Evolutionary conservation across 2,113 vertebrate genomes (phyloP).

Genomic region (Pyxicephalus adspersus): DNA sequence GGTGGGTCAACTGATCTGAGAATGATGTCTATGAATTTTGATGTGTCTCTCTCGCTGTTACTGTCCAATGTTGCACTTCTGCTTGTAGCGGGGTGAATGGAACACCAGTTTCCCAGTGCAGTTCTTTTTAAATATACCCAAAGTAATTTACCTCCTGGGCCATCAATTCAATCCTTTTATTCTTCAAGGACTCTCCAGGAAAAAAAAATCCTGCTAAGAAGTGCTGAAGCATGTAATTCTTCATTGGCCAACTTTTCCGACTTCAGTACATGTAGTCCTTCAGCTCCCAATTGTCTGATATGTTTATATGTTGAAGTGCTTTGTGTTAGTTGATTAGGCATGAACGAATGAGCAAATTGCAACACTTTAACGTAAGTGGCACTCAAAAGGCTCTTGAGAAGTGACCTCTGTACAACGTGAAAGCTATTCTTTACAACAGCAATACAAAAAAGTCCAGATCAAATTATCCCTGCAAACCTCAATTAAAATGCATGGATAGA

Average conservation of each 20-base stretch:
- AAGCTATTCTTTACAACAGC: constrained; percentile 23
- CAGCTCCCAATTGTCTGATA: constrained; percentile 4
- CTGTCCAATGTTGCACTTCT: not conserved
- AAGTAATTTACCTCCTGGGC: constrained; percentile 53
- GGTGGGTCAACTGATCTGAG: constrained; percentile 48
- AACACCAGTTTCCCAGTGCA: not conserved
- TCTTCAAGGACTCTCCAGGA: constrained; percentile 12
- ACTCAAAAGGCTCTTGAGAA: constrained; percentile 31
- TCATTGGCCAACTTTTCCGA: constrained; percentile 17
- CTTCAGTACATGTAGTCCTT: constrained; percentile 8
- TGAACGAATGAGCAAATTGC: constrained; percentile 45
- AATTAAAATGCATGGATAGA: not conserved
- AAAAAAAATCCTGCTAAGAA: constrained; percentile 34
- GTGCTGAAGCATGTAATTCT: constrained; percentile 42
- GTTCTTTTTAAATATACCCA: constrained; percentile 42
- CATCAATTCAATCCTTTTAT: constrained; percentile 27
- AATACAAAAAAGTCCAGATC: constrained; percentile 9
- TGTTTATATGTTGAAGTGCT: constrained; percentile 35
- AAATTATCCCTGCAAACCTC: not conserved
- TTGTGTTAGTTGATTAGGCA: constrained; percentile 41
- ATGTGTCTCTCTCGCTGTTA: constrained; percentile 42
- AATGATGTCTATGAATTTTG: constrained; percentile 55
- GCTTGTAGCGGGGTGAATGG: constrained; percentile 8
- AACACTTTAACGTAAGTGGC: constrained; percentile 44
- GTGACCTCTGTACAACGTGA: constrained; percentile 5